These are phyloP conservation scores for Antheraea mylitta DNA, from an alignment of 1,140 invertebrate species.

Conservation along the genomic window DNA sequence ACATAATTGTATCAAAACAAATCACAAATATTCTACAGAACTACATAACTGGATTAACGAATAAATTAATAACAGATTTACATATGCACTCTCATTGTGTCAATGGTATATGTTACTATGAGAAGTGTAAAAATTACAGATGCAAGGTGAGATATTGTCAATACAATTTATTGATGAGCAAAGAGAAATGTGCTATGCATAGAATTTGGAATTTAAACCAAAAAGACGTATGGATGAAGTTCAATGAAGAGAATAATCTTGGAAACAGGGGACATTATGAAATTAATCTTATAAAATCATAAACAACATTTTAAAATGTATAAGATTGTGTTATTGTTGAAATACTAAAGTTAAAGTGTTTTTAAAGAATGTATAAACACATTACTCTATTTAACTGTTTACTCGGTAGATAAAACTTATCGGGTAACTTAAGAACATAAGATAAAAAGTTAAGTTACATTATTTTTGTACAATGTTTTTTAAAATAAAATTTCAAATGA, in stretches of 20 bases:
- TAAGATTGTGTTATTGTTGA: not conserved
- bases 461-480: not conserved
- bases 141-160: conserved; percentile 21
- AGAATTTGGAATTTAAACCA: not conserved
- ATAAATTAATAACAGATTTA: conserved; percentile 42
- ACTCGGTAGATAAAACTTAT: not conserved
- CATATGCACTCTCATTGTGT: conserved; percentile 44
- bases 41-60: conserved; percentile 40
- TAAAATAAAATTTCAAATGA: not conserved
- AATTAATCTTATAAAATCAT: not conserved
- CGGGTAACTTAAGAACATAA: not conserved
- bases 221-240: not conserved
- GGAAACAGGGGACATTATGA: not conserved
- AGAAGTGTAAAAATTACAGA: conserved; percentile 21
- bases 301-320: not conserved
- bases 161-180: conserved; percentile 38
- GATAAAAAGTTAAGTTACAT: not conserved
- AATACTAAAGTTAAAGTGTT: not conserved
- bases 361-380: not conserved
- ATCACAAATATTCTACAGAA: conserved; percentile 33
- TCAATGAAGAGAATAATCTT: not conserved
- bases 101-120: conserved; percentile 53
- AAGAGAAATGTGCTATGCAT: conserved; percentile 29
- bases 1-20: conserved; percentile 33
- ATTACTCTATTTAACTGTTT: not conserved